Evolutionary conservation across 2,113 vertebrate genomes (phyloP).

Genomic region (Thermophis baileyi): DNA sequence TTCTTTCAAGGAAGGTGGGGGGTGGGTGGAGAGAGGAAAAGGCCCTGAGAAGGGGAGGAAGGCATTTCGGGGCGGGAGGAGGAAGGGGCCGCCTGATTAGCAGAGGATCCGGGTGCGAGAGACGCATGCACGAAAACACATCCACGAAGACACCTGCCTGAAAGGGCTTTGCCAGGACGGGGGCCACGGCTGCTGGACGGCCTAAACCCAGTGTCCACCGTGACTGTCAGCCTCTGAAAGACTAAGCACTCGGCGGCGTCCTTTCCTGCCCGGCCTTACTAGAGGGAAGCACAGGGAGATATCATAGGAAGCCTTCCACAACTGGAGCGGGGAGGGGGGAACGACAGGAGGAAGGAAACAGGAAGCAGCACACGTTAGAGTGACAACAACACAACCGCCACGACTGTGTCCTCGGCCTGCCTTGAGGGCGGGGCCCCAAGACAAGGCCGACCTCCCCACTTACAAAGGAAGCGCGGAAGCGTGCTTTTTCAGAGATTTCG

Average conservation of each 20-base stretch:
- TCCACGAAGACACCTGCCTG: conserved; percentile 76
- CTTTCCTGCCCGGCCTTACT: conserved; percentile 86
- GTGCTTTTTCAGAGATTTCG: conserved; percentile 14
- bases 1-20: background rate
- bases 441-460: background rate
- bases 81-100: background rate
- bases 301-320: conserved; percentile 73
- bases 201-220: conserved; percentile 90
- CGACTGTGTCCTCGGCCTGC: background rate
- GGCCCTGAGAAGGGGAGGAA: background rate
- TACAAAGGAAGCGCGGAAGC: conserved; percentile 18
- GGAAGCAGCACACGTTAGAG: conserved; percentile 63
- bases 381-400: conserved; percentile 27
- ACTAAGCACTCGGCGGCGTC: conserved; percentile 84
- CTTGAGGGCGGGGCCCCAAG: background rate
- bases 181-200: conserved; percentile 70
- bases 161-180: conserved; percentile 63
- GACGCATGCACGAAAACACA: background rate
- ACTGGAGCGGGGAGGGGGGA: background rate
- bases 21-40: background rate
- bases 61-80: conserved; percentile 18
- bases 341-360: conserved; percentile 44
- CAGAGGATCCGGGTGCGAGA: background rate
- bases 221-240: conserved; percentile 86
- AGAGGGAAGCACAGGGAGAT: conserved; percentile 84